A percentile compares a stretch with the other conserved stretches of the same genome.
phyloP scores from a whole-genome alignment of 2,113 vertebrate species.

The Gavia stellata region DNA sequence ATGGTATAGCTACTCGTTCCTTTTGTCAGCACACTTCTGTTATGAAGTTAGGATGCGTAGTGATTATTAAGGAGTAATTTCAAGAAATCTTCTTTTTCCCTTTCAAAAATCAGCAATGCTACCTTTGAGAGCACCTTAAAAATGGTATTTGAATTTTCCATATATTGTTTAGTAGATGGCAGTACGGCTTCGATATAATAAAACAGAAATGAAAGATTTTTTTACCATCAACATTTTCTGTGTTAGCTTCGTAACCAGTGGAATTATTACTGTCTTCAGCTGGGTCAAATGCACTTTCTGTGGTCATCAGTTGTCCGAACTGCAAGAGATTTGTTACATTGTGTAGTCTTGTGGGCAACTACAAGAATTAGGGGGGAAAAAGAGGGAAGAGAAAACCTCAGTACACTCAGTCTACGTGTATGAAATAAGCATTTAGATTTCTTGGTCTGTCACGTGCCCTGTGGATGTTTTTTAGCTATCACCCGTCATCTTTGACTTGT shows the following conservation, averaged over 20 bases:
- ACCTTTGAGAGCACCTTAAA: neutral
- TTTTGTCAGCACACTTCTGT: neutral
- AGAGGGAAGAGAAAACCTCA: neutral
- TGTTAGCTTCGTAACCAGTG: neutral
- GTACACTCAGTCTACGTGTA: neutral
- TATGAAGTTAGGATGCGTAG: neutral
- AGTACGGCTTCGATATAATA: neutral
- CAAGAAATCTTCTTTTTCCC: neutral
- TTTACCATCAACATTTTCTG: conserved; percentile 25
- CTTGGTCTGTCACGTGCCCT: neutral
- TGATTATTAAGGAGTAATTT: neutral
- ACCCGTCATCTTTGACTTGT: neutral
- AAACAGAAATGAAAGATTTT: neutral
- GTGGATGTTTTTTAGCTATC: neutral
- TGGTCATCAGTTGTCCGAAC: conserved; percentile 34
- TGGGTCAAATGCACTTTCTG: neutral
- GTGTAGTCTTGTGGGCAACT: neutral
- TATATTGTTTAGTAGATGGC: neutral
- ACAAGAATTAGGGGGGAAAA: neutral
- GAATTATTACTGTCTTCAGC: neutral
- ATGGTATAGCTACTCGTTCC: neutral
- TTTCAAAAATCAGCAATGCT: neutral
- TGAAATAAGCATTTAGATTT: neutral
- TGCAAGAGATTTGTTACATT: neutral
- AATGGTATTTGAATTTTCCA: neutral